Percentiles rank a stretch among this genome's conserved stretches.
Conservation (phyloP, 2,797 vertebrate genomes). For the Artibeus lituratus region DNA sequence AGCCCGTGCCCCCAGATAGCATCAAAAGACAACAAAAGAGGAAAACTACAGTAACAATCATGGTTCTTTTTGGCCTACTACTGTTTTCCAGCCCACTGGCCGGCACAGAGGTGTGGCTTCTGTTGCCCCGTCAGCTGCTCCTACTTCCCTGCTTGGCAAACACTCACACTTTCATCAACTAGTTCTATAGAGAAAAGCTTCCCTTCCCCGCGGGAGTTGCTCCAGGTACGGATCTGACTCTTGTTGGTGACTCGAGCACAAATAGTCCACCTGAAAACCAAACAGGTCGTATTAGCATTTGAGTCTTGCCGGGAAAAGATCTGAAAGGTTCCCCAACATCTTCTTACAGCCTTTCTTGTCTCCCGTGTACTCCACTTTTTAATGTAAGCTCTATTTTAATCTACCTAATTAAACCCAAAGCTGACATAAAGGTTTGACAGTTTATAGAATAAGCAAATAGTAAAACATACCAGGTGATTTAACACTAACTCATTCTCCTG, state of each 20-base stretch:
- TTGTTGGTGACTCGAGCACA: slow-evolving; percentile 97
- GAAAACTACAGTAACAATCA: slow-evolving; percentile 14
- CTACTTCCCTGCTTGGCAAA: neutral
- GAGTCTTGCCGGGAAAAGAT: neutral
- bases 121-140: neutral
- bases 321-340: neutral
- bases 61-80: slow-evolving; percentile 39
- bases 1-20: neutral
- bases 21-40: neutral
- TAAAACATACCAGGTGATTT: slow-evolving; percentile 73
- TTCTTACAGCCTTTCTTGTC: slow-evolving; percentile 2
- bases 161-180: slow-evolving; percentile 96
- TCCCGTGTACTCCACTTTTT: neutral
- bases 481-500: slow-evolving; percentile 70
- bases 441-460: slow-evolving; percentile 73
- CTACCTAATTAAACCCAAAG: slow-evolving; percentile 71
- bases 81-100: neutral
- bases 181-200: slow-evolving; percentile 98
- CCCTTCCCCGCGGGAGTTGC: slow-evolving; percentile 96
- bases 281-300: neutral
- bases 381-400: slow-evolving; percentile 54
- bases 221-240: slow-evolving; percentile 94
- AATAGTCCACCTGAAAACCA: slow-evolving; percentile 92
- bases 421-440: slow-evolving; percentile 66
- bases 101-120: slow-evolving; percentile 56